phyloP scores from a whole-genome alignment of 1,140 invertebrate species.

The Eciton burchellii region DNA sequence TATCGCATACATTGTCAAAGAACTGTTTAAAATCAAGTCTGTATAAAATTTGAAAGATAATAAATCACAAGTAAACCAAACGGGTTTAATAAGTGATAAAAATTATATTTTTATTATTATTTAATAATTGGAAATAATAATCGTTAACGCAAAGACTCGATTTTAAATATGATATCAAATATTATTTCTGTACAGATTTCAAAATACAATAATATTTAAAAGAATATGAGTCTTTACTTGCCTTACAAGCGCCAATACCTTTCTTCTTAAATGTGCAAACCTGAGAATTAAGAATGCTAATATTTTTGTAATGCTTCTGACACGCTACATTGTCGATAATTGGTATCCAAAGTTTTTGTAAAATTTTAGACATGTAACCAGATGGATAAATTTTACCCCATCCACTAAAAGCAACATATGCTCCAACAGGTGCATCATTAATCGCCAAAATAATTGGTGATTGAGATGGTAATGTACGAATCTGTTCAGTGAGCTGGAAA shows the following conservation, averaged over 20 bases:
- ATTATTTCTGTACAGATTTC: background rate
- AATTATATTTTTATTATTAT: too few relatives aligned
- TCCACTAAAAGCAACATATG: conserved; percentile 77
- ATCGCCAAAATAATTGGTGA: conserved; percentile 76
- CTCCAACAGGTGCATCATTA: conserved; percentile 70
- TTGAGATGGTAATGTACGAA: background rate
- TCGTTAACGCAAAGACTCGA: background rate
- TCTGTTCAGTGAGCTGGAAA: conserved; percentile 32
- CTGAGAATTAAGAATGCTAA: conserved; percentile 41
- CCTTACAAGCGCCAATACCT: conserved; percentile 56
- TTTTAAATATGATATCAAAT: too few relatives aligned
- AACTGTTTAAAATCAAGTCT: too few relatives aligned
- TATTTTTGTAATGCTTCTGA: conserved; percentile 29
- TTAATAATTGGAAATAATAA: too few relatives aligned
- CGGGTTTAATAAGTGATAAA: too few relatives aligned
- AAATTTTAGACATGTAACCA: conserved; percentile 3
- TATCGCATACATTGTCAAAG: too few relatives aligned
- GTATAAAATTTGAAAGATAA: too few relatives aligned
- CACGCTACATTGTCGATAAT: conserved; percentile 42
- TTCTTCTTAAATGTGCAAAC: conserved; percentile 53
- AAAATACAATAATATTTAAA: background rate
- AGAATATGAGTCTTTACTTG: conserved; percentile 5
- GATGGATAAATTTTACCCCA: conserved; percentile 79
- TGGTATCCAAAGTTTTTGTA: conserved; percentile 50
- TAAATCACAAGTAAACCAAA: too few relatives aligned